Base-by-base conservation (phyloP, 1,140 invertebrate species). In the Oedothorax gibbosus region DNA sequence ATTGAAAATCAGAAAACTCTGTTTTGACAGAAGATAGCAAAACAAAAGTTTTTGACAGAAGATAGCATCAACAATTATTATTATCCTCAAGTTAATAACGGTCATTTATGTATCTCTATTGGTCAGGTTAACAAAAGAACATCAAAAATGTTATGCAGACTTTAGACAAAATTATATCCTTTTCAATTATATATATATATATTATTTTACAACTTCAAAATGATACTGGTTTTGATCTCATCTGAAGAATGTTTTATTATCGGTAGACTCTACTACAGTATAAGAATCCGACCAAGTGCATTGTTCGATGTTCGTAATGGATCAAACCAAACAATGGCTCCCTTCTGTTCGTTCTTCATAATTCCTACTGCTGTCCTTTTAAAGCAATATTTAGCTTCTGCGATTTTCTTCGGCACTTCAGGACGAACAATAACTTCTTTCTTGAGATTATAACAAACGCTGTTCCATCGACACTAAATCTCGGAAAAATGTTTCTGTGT, bases 391-490 rank as follows among this genome's bases (percentile, higher is more conserved):
- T 77, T 77, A 65, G 64, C 49, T 68, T 79, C 62, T 75, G 53
- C 53, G n/a, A 21, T 68, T 64, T 77, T 79, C 21, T 18, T 64
- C 18, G 56, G 21, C 64, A 79, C 77, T 79, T 79, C 62, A 21
- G 53, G 35, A 66, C 18, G 77, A 79, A 79, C 77, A 79, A 79
- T 79, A 49, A 57, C 51, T 15, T 18, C 77, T 79, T 79, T 68
- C 62, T 79, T 20, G 18, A 79, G 64, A 77, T 66, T 68, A 53
- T 50, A 14, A 65, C 51, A 51, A 79, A 79, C 35, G 35, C 15
- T 77, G 20, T 51, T 54, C 68, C 50, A 65, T 18, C 35, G 77
- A 79, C 77, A 68, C 20, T 21, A 53, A 68, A 68, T 68, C 7
- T 62, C 50, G 18, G 54, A 12, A 75, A 35, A 35, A 35, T 35